Conservation (phyloP, 2,113 vertebrate species). For the Laticauda laticaudata region DNA sequence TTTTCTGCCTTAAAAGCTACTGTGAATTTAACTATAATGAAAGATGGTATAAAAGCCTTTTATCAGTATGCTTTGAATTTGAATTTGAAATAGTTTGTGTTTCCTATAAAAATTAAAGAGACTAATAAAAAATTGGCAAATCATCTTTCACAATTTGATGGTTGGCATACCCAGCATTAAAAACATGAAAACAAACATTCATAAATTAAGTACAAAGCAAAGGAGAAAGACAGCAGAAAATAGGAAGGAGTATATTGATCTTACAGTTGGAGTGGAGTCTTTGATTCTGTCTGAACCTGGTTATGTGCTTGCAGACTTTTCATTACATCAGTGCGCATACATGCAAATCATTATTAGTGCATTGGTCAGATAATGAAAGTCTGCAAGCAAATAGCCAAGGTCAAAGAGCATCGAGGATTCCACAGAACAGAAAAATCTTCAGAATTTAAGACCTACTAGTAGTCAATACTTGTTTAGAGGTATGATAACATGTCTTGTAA, state of each 20-base stretch:
- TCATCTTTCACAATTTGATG: neutral
- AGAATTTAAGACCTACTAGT: neutral
- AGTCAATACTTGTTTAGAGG: neutral
- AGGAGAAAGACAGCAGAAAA: neutral
- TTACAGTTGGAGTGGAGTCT: too few species aligned
- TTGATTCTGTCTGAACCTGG: too few species aligned
- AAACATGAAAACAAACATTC: neutral
- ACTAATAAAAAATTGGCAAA: neutral
- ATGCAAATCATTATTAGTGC: too few species aligned
- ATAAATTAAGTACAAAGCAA: neutral
- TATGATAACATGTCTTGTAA: neutral
- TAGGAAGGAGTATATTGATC: too few species aligned
- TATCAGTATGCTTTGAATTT: neutral
- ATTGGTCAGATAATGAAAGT: too few species aligned
- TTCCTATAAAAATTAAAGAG: neutral
- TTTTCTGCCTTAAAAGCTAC: neutral
- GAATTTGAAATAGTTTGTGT: neutral
- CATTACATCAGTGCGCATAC: too few species aligned
- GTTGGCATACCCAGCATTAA: neutral
- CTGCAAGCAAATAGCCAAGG: too few species aligned
- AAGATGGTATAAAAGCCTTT: neutral
- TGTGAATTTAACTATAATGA: neutral
- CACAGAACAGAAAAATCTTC: neutral
- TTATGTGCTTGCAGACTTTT: too few species aligned
- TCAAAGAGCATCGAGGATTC: too few species aligned